Conservation (phyloP, 2,113 vertebrate genomes). For the Pedionomus torquatus region DNA sequence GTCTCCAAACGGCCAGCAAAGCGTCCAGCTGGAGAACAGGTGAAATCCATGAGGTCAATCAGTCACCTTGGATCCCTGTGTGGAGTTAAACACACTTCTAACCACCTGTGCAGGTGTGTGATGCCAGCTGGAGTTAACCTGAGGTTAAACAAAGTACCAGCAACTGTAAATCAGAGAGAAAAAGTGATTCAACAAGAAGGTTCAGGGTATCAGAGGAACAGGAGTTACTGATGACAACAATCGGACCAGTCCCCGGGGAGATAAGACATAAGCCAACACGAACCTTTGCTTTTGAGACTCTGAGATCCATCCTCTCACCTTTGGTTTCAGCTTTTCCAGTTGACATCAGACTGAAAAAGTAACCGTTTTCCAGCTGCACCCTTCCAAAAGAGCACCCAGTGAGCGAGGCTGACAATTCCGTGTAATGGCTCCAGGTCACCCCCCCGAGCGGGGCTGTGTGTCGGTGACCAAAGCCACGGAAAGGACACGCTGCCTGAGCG, state of each 20-base stretch:
- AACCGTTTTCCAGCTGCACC: background rate
- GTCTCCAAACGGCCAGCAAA: background rate
- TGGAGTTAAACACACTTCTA: background rate
- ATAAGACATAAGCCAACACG: background rate
- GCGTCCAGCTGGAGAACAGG: background rate
- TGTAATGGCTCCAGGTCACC: background rate
- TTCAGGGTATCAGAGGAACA: background rate
- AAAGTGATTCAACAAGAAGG: background rate
- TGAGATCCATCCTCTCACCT: background rate
- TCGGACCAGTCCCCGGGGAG: background rate
- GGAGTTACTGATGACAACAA: background rate
- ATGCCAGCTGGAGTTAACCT: background rate
- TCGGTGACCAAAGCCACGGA: background rate
- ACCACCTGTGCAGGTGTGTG: background rate
- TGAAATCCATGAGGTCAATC: background rate
- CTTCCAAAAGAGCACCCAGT: background rate
- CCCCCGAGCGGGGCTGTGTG: background rate
- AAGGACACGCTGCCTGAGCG: background rate
- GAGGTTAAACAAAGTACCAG: background rate
- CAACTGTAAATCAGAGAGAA: background rate
- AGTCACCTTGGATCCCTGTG: background rate
- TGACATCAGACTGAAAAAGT: background rate
- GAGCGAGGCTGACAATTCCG: background rate
- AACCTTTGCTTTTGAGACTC: background rate
- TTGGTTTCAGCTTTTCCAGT: background rate